A percentile compares a stretch with the other conserved stretches of the same genome.
Evolutionary conservation across 1,140 invertebrate species (phyloP).

Genomic region (Drosophila navojoa): DNA sequence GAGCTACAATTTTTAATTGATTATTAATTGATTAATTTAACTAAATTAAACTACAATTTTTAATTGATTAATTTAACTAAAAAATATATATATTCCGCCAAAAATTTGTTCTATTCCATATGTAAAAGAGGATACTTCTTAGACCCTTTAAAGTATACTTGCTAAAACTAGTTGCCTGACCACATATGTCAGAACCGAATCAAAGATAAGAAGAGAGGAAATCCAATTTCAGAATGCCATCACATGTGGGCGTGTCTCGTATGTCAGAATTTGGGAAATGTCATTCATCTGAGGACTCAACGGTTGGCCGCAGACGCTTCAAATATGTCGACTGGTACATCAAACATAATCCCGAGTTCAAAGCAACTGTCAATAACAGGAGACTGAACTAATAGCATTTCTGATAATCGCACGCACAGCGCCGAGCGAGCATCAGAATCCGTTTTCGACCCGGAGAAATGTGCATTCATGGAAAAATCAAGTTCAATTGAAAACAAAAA

Average conservation of each 20-base stretch:
- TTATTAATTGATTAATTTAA: too few species aligned
- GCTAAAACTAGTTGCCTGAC: too few species aligned
- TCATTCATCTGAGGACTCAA: neutral
- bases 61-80: too few species aligned
- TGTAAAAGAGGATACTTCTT: too few species aligned
- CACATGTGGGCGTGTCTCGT: slow-evolving; percentile 16
- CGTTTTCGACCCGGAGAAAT: slow-evolving; percentile 14
- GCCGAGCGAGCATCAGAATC: slow-evolving; percentile 1
- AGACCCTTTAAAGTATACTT: too few species aligned
- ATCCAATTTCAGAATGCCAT: slow-evolving; percentile 61
- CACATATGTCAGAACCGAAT: neutral
- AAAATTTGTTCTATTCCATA: too few species aligned
- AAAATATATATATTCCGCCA: too few species aligned
- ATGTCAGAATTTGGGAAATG: slow-evolving; percentile 2
- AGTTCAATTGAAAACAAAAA: slow-evolving; percentile 62
- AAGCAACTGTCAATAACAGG: slow-evolving; percentile 64
- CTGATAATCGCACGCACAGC: slow-evolving; percentile 50
- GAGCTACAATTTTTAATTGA: too few species aligned
- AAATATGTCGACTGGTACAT: slow-evolving; percentile 21
- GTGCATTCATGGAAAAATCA: slow-evolving; percentile 59
- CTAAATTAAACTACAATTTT: too few species aligned
- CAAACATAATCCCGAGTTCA: slow-evolving; percentile 45
- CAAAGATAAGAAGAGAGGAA: slow-evolving; percentile 35
- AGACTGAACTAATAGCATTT: slow-evolving; percentile 63
- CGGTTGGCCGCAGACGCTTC: slow-evolving; percentile 17